Percentiles rank a stretch among this genome's conserved stretches.
These are phyloP conservation scores for Lacanobia oleracea DNA, from an alignment of 2,888 invertebrate species.

Conservation along the genomic window DNA sequence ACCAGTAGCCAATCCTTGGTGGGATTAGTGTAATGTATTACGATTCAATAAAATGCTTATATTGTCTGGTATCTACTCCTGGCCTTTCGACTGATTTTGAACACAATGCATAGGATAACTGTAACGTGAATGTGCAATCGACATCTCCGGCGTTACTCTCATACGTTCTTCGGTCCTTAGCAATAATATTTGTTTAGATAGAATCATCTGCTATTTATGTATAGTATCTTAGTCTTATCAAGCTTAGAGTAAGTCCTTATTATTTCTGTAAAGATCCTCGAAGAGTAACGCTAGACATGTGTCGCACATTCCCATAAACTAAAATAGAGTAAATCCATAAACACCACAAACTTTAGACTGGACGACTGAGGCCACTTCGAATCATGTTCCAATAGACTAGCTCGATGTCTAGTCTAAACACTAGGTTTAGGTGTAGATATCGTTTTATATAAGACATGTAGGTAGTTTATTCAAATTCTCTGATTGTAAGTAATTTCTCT, in stretches of 20 bases:
- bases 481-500: conserved; percentile 77
- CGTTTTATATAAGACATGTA: conserved; percentile 87
- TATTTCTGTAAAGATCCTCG: conserved; percentile 22
- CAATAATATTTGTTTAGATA: conserved; percentile 35
- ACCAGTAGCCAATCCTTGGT: conserved; percentile 61
- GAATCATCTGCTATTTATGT: conserved; percentile 30
- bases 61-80: conserved; percentile 53
- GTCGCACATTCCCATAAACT: conserved; percentile 32
- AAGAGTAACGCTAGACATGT: conserved; percentile 30
- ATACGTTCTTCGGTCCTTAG: conserved; percentile 16
- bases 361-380: conserved; percentile 67
- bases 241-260: conserved; percentile 22
- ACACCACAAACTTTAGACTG: conserved; percentile 65
- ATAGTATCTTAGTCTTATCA: conserved; percentile 33
- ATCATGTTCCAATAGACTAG: conserved; percentile 84
- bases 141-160: conserved; percentile 29
- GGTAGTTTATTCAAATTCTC: conserved; percentile 88
- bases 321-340: conserved; percentile 52
- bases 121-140: conserved; percentile 33
- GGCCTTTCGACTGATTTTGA: conserved; percentile 69
- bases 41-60: conserved; percentile 42
- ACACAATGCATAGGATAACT: conserved; percentile 58
- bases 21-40: conserved; percentile 62
- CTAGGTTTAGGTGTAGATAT: conserved; percentile 87
- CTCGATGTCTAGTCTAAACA: conserved; percentile 77